phyloP scores from a whole-genome alignment of 1,140 invertebrate species.

The Drosophila obscura region DNA sequence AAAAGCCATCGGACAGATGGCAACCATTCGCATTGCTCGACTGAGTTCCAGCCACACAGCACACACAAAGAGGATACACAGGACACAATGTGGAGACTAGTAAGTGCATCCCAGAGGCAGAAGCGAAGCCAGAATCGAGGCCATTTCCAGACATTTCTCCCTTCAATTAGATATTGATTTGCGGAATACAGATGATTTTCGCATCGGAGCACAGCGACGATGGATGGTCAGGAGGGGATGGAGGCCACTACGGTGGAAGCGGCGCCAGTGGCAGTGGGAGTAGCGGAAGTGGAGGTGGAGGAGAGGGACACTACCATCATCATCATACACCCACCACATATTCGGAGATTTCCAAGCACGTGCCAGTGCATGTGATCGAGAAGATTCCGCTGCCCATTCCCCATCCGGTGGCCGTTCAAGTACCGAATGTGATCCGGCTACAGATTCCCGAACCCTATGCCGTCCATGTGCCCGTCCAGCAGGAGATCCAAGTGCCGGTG shows the following conservation, averaged over 20 bases:
- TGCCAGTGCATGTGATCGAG: conserved; percentile 89
- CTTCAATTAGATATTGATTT: conserved; percentile 49
- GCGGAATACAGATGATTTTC: conserved; percentile 49
- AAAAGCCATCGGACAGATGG: conserved; percentile 43
- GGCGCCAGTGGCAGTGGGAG: conserved; percentile 34
- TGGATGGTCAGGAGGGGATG: conserved; percentile 26
- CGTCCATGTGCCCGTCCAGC: conserved; percentile 88
- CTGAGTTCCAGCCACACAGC: conserved; percentile 27
- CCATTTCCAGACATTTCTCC: not conserved
- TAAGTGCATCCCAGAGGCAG: conserved; percentile 39
- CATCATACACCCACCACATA: conserved; percentile 85
- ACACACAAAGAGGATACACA: not conserved
- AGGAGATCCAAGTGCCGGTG: conserved; percentile 89
- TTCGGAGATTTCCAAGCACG: conserved; percentile 87
- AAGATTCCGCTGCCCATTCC: conserved; percentile 90
- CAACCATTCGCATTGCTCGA: conserved; percentile 58
- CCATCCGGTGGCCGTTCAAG: conserved; percentile 89
- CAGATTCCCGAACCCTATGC: conserved; percentile 91
- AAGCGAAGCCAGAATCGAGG: too few species aligned
- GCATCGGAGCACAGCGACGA: conserved; percentile 63
- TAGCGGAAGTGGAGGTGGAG: conserved; percentile 33
- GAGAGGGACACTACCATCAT: conserved; percentile 34
- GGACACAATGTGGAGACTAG: conserved; percentile 61
- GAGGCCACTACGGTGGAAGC: conserved; percentile 15
- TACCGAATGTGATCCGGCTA: conserved; percentile 89